A percentile compares a stretch with the other conserved stretches of the same genome.
These are phyloP conservation scores for Indri indri DNA, from an alignment of 2,113 vertebrate species.

Conservation along the genomic window DNA sequence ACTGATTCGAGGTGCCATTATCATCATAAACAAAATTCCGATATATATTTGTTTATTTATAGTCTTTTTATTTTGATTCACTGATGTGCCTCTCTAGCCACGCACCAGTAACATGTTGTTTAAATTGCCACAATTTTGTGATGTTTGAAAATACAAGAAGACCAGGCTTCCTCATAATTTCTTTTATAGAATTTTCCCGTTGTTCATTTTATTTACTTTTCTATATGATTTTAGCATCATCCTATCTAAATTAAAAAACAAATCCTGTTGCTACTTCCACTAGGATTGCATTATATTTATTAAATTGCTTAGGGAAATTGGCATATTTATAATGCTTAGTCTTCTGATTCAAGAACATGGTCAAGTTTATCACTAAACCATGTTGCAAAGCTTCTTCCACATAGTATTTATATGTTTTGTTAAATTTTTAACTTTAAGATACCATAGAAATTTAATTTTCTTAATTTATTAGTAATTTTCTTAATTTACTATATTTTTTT, in stretches of 20 bases:
- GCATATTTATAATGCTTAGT: background rate
- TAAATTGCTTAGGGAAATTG: background rate
- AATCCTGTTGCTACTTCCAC: background rate
- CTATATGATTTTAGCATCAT: background rate
- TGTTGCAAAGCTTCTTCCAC: background rate
- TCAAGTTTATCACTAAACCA: background rate
- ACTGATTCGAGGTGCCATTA: background rate
- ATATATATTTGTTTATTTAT: background rate
- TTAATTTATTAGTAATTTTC: background rate
- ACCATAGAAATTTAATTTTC: background rate
- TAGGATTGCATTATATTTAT: background rate
- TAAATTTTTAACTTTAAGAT: background rate
- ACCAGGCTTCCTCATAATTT: background rate
- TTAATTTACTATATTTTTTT: background rate
- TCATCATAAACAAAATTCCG: background rate
- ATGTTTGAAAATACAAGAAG: background rate
- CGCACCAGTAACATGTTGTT: background rate
- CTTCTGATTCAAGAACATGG: background rate
- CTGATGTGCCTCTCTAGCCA: background rate
- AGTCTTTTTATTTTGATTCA: background rate
- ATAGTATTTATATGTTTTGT: background rate
- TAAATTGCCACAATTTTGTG: background rate
- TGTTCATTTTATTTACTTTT: background rate
- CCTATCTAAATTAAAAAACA: background rate
- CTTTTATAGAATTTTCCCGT: background rate